These are phyloP conservation scores for Synanthedon tipuliformis DNA, from an alignment of 2,888 invertebrate genomes.

Conservation along the genomic window DNA sequence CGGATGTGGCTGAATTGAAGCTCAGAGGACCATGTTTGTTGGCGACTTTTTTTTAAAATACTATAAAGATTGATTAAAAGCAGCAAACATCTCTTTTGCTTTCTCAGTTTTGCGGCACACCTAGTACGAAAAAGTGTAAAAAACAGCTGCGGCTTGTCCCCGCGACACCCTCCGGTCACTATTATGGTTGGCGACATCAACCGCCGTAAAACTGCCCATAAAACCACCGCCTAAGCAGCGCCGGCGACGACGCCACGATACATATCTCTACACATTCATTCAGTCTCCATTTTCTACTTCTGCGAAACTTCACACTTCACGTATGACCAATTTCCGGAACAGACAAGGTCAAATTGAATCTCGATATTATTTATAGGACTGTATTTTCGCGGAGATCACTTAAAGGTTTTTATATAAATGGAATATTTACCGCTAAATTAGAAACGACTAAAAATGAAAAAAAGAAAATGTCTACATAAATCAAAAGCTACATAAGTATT, in stretches of 20 bases:
- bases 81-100: conserved; percentile 19
- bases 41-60: no score
- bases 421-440: no score
- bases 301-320: background rate
- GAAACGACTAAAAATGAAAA: no score
- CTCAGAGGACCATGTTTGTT: no score
- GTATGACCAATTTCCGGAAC: background rate
- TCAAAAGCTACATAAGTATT: no score
- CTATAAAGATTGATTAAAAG: conserved; percentile 1
- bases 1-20: no score
- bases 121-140: conserved; percentile 64
- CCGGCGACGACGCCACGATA: conserved; percentile 19
- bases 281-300: conserved; percentile 25
- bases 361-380: no score
- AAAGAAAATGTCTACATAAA: no score
- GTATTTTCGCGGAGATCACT: no score
- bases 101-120: conserved; percentile 37
- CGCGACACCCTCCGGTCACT: conserved; percentile 55
- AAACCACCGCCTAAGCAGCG: conserved; percentile 24
- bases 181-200: conserved; percentile 41
- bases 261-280: conserved; percentile 39
- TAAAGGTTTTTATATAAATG: no score
- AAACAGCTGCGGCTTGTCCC: conserved; percentile 69
- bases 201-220: conserved; percentile 57
- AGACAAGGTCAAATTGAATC: no score